These are phyloP conservation scores for Buathra laborator DNA, from an alignment of 2,888 invertebrate species.

Conservation along the genomic window DNA sequence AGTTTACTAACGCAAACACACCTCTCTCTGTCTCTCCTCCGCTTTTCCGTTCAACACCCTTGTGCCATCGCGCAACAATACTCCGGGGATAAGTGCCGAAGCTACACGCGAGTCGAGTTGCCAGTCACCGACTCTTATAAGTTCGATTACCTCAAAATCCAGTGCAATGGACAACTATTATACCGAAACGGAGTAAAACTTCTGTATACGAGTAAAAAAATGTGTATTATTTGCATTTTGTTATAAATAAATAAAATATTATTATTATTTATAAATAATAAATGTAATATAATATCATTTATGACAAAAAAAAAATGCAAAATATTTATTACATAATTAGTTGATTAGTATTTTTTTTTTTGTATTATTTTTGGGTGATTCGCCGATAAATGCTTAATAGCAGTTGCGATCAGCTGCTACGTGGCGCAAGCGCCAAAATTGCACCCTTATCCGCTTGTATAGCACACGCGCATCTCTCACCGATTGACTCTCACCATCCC, in stretches of 20 bases:
- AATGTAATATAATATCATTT: too few species aligned
- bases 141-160: too few species aligned
- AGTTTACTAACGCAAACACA: background rate
- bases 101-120: too few species aligned
- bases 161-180: too few species aligned
- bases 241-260: too few species aligned
- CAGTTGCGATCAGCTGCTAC: background rate
- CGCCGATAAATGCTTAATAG: background rate
- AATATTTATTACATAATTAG: too few species aligned
- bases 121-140: too few species aligned
- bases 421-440: slow-evolving; percentile 3
- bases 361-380: background rate
- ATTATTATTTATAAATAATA: too few species aligned
- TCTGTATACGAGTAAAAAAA: too few species aligned
- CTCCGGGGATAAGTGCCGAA: background rate
- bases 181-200: too few species aligned
- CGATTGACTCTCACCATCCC: slow-evolving; percentile 11
- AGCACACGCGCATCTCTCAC: slow-evolving; percentile 15
- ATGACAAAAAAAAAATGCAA: too few species aligned
- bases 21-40: background rate
- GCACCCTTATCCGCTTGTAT: background rate
- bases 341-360: background rate
- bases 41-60: background rate
- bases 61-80: background rate
- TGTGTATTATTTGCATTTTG: too few species aligned